Evolutionary conservation across 1,140 invertebrate genomes (phyloP), one percentile per base, ranked within the genome.

Genomic region (Brachystomella parvula): DNA sequence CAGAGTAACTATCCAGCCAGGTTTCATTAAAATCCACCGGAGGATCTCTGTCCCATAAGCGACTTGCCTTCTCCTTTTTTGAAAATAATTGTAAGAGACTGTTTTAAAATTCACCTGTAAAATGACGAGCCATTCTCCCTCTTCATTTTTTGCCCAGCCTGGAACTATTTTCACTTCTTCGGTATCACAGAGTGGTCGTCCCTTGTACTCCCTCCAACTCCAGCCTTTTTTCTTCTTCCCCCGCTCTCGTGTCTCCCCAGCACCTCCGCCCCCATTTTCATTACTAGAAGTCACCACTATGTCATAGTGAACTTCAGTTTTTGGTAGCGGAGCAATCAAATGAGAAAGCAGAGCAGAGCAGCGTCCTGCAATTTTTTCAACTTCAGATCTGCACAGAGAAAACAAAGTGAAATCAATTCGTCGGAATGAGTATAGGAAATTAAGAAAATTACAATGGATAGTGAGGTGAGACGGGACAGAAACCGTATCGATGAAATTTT

Each of bases 71-170:
- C n/a, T n/a, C n/a, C n/a, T n/a, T n/a, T n/a, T n/a, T n/a, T n/a
- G n/a, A n/a, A n/a, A n/a, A n/a, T n/a, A n/a, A n/a, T n/a, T n/a
- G n/a, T n/a, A n/a, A n/a, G n/a, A n/a, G n/a, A n/a, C n/a, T n/a
- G n/a, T n/a, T n/a, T n/a, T n/a, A n/a, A 62, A 44, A 64, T 35
- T 66, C 59, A 73, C 72, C 64, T 73, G 72, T 59, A 73, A 65
- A 2, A 73, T 69, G 60, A 73, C 65, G 17, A 73, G 62, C 72
- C 72, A 73, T 6, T 73, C 64, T 32, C 72, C 72, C 17, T 65
- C 39, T 62, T 71, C 72, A 64, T 73, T 71, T 60, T 70, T 73
- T 3, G 72, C 72, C 63, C 69, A 73, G 3, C 69, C 72, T 0
- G 72, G 72, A 39, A 70, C 58, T n/a, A 68, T 68, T 53, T 68